Conservation (phyloP, 2,113 vertebrate genomes). For the Anthoscopus minutus region DNA sequence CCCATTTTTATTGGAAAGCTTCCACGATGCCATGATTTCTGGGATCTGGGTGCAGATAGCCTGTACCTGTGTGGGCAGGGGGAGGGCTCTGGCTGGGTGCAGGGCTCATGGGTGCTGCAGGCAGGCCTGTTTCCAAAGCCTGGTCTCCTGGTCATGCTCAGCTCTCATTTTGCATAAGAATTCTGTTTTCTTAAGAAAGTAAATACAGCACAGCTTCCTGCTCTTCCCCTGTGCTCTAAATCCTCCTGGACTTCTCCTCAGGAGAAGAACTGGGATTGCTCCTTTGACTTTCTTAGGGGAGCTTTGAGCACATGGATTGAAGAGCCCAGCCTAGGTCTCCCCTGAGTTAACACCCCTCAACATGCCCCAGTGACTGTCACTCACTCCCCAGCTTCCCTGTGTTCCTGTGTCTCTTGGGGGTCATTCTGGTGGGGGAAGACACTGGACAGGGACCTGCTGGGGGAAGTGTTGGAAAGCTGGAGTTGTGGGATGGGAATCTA, state of each 20-base stretch:
- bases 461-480: background rate
- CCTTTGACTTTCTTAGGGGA: background rate
- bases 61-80: background rate
- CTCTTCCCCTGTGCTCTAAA: slow-evolving; percentile 5
- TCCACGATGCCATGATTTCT: background rate
- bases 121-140: background rate
- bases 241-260: background rate
- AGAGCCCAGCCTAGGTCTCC: background rate
- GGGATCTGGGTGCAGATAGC: background rate
- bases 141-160: background rate
- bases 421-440: background rate
- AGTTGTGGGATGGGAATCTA: background rate
- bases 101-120: background rate
- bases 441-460: background rate
- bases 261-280: background rate
- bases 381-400: background rate
- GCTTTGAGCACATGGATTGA: slow-evolving; percentile 1
- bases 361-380: background rate
- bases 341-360: background rate
- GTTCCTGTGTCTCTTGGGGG: background rate
- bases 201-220: background rate
- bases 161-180: background rate
- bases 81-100: rapidly evolving
- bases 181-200: background rate
- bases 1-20: background rate